Base-by-base conservation (phyloP, 2,797 vertebrate genomes). In the Cryptoblepharus egeriae region DNA sequence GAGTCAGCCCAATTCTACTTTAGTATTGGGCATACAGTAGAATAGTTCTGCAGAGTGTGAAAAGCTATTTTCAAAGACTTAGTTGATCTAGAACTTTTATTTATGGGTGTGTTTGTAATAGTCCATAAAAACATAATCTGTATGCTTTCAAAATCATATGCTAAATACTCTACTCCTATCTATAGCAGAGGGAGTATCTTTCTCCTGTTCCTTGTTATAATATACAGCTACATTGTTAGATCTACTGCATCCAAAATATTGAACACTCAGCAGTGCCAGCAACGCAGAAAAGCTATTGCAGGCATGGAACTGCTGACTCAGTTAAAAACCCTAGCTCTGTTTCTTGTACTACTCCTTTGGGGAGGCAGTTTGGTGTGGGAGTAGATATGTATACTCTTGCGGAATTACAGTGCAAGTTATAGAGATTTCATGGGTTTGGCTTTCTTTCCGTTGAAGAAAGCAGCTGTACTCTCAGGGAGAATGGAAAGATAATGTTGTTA, bases 201-300 rank as follows among this genome's bases (percentile, higher is more conserved):
- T 35, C 30, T 80, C 11, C 58, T 80, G 16, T 64, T 73, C 32
- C 32, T 80, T 75, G 52, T 12, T 69, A 26, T 13, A 75, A 60
- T 39, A 45, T 37, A 58, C 39, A 52, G 16, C 52, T 57, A 32
- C 7, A 4, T 69, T 26, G 58, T 75, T 75, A 58, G 22, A 39
- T 75, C 35, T 57, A 45, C 30, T 83, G n/a, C 26, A 61, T 49
- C 80, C 0, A 0, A 72, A 78, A 57, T 22, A 11, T 5, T 28
- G 80, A 2, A n/a, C 72, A 15, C 26, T 61, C 67, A 80, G 42
- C 65, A 49, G 30, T 82, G 65, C 55, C 55, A 61, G 74, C 55
- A 61, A 76, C 80, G 81, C 83, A 74, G 82, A 85, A 88, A 85
- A 85, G 79, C n/a, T 2, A 0, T 86, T 39, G 26, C 67, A 30